These are phyloP conservation scores for Drosophila sp. DNA, from an alignment of 1,140 invertebrate species.

Conservation along the genomic window DNA sequence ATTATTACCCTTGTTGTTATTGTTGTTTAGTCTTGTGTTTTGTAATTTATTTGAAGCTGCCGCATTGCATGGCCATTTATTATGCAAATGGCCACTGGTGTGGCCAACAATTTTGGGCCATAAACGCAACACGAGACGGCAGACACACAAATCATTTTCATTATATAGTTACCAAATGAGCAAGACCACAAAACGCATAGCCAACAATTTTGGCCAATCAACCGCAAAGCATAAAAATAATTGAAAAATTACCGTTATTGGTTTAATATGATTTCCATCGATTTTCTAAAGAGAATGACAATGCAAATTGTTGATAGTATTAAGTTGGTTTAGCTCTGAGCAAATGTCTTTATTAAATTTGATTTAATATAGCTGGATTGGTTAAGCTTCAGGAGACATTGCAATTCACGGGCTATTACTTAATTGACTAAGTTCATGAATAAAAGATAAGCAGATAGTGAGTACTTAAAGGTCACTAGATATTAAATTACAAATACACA, in stretches of 20 bases:
- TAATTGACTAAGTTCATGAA: too few species aligned
- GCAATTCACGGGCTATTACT: neutral
- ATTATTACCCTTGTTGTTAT: slow-evolving; percentile 8
- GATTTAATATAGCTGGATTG: too few species aligned
- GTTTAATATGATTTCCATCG: slow-evolving; percentile 19
- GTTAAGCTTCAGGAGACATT: neutral
- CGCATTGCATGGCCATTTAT: slow-evolving; percentile 66
- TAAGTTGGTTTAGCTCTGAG: too few species aligned
- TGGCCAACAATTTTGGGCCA: slow-evolving; percentile 65
- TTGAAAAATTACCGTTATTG: slow-evolving; percentile 28
- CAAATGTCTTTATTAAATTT: neutral
- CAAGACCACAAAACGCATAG: slow-evolving; percentile 33
- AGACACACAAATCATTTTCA: slow-evolving; percentile 69
- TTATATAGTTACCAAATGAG: slow-evolving; percentile 38
- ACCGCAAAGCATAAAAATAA: slow-evolving; percentile 33
- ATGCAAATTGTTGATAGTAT: too few species aligned
- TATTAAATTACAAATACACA: too few species aligned
- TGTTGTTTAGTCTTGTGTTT: slow-evolving; percentile 29
- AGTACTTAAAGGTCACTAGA: too few species aligned
- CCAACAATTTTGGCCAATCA: slow-evolving; percentile 41
- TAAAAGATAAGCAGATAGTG: too few species aligned
- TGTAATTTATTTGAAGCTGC: slow-evolving; percentile 67
- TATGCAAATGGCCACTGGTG: slow-evolving; percentile 69
- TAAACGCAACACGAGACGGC: slow-evolving; percentile 51
- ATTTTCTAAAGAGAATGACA: slow-evolving; percentile 1